Conservation (phyloP, 2,888 invertebrate genomes). For the Mystacides longicornis region DNA sequence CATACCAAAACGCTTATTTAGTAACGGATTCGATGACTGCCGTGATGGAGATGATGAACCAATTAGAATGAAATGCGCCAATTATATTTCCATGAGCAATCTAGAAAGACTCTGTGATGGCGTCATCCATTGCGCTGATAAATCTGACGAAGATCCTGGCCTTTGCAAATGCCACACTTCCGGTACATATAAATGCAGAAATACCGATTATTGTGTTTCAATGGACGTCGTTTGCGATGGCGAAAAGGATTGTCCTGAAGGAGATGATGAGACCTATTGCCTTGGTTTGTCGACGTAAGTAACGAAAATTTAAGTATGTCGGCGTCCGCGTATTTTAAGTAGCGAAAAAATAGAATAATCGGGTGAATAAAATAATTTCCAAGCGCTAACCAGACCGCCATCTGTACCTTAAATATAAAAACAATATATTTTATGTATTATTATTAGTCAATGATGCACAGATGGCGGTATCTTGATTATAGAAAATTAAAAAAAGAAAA, state of each 20-base stretch:
- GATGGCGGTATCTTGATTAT: too few species aligned
- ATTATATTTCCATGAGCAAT: conserved; percentile 59
- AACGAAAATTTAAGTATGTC: too few species aligned
- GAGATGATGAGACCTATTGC: conserved; percentile 66
- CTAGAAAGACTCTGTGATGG: conserved; percentile 71
- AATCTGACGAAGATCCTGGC: conserved; percentile 64
- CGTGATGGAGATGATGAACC: conserved; percentile 69
- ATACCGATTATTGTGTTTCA: conserved; percentile 55
- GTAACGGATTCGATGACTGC: conserved; percentile 61
- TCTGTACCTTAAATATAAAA: too few species aligned
- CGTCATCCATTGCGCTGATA: conserved; percentile 66
- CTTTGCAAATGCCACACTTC: conserved; percentile 54
- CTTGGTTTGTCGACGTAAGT: too few species aligned
- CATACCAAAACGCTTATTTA: conserved; percentile 60
- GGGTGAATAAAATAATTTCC: too few species aligned
- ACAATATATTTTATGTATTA: too few species aligned
- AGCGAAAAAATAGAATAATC: too few species aligned
- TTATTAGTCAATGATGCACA: too few species aligned
- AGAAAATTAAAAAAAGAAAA: too few species aligned
- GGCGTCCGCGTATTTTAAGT: too few species aligned
- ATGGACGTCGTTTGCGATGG: conserved; percentile 72
- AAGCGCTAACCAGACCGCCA: too few species aligned
- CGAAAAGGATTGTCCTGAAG: conserved; percentile 61
- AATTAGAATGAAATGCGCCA: conserved; percentile 52
- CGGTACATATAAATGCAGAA: conserved; percentile 32